Conservation (phyloP, 2,888 invertebrate genomes). For the Trichopoda pennipes region DNA sequence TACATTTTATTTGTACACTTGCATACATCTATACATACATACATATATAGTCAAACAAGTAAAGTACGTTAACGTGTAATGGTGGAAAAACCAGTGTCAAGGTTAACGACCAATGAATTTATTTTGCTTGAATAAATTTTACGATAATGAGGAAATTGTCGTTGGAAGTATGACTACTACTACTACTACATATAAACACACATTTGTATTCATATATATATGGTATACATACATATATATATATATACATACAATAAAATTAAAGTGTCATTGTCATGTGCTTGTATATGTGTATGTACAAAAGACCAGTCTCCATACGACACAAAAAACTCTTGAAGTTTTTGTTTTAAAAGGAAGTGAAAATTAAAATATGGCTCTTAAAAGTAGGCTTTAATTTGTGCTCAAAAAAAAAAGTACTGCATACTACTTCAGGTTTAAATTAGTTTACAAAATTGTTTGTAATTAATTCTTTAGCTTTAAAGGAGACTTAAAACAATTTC, state of each 20-base stretch:
- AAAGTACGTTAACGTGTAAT: constrained; percentile 66
- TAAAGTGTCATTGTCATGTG: constrained; percentile 61
- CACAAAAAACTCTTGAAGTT: constrained; percentile 5
- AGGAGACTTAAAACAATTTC: constrained; percentile 31
- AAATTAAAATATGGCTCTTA: constrained; percentile 49
- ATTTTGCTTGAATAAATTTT: constrained; percentile 81
- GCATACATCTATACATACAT: constrained; percentile 65
- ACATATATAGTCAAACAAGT: constrained; percentile 46
- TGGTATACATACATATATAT: neutral
- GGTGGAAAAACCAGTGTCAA: constrained; percentile 80
- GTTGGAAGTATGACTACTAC: constrained; percentile 67
- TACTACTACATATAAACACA: constrained; percentile 40
- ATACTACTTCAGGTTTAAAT: neutral
- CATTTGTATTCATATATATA: constrained; percentile 29
- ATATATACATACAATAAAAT: constrained; percentile 39
- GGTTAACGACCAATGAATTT: constrained; percentile 82
- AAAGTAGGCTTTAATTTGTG: constrained; percentile 59
- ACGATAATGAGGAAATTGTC: constrained; percentile 80
- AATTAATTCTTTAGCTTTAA: constrained; percentile 42
- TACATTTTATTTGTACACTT: constrained; percentile 43
- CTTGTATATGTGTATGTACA: neutral
- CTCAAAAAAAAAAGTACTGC: neutral
- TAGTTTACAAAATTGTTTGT: constrained; percentile 21
- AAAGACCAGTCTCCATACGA: constrained; percentile 30
- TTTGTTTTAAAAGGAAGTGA: constrained; percentile 47